Base-by-base conservation (phyloP, 1,140 invertebrate species). In the Saccostrea echinata region DNA sequence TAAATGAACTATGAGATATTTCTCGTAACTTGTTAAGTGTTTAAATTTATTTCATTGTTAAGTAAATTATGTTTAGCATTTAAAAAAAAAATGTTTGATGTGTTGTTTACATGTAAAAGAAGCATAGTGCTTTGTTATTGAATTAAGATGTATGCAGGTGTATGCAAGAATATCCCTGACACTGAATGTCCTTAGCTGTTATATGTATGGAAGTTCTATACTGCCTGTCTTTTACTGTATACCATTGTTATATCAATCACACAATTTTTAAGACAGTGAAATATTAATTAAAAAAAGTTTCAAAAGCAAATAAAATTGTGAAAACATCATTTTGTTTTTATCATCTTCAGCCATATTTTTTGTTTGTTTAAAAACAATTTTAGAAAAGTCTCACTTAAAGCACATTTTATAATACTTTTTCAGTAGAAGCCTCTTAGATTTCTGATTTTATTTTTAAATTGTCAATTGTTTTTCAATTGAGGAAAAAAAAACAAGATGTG, bases 241-340 rank as follows among this genome's bases (percentile, higher is more conserved):
- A 30, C 27, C 68, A 76, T 76, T 30, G 68, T 76, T 76, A 76
- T 68, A 68, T n/a, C n/a, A 68, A 68, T 18, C 68, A 76, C 68
- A 30, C 24, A 76, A 76, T 76, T 61, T 43, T 76, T 18, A 76
- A 61, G 55, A 76, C 68, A 76, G 24, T 76, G 12, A 76, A 76
- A 76, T 35, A 76, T 43, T 9, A 43, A 43, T 43, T 43, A 61
- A 76, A 21, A 61, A 68, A 30, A 30, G 27, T 76, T 30, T 30
- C 33, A 76, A 76, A 33, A 76, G 33, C 43, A 43, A 43, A 43
- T 43, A 43, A 43, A 43, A 43, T 43, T 43, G 43, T 43, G 43
- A 43, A 43, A 43, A 43, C 9, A 43, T 43, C 6, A 43, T 43
- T 43, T 43, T 43, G 43, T 43, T 43, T 43, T 43, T 8, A 8